Evolutionary conservation across 2,797 vertebrate genomes (phyloP).

Genomic region (Oreochromis grahami): DNA sequence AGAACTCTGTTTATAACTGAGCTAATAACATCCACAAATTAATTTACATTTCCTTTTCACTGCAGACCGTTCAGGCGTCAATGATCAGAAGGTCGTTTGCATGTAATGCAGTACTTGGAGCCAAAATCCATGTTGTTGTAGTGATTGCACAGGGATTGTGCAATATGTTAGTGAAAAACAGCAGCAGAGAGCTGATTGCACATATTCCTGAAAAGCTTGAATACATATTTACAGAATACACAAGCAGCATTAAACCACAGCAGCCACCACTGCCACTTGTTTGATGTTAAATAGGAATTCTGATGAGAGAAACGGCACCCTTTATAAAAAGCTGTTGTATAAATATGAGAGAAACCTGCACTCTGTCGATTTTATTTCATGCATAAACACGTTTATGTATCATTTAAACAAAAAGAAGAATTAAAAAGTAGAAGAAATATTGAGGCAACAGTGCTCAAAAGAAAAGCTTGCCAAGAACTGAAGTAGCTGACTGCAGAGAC

Average conservation of each 20-base stretch:
- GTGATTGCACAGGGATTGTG: neutral
- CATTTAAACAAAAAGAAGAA: accelerated
- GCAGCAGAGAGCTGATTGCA: neutral
- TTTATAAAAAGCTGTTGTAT: conserved; percentile 66
- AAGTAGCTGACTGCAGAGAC: neutral
- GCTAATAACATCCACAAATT: accelerated
- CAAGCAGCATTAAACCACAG: conserved; percentile 40
- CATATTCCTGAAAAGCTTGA: conserved; percentile 59
- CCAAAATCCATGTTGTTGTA: neutral
- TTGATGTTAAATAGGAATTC: conserved; percentile 76
- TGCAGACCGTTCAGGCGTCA: accelerated
- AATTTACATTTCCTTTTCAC: neutral
- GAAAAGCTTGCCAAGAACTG: neutral
- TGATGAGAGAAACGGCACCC: conserved; percentile 64
- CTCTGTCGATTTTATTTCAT: conserved; percentile 29
- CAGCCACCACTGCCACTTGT: conserved; percentile 60
- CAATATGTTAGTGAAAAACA: neutral
- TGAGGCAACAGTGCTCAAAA: neutral
- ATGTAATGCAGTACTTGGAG: neutral
- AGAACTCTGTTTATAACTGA: neutral
- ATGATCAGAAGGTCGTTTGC: neutral
- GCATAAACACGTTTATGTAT: conserved; percentile 53
- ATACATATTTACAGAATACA: conserved; percentile 70
- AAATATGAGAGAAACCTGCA: conserved; percentile 63
- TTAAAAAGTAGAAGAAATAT: neutral